Evolutionary conservation across 2,797 vertebrate species (phyloP).

Genomic region (Siniperca scherzeri): DNA sequence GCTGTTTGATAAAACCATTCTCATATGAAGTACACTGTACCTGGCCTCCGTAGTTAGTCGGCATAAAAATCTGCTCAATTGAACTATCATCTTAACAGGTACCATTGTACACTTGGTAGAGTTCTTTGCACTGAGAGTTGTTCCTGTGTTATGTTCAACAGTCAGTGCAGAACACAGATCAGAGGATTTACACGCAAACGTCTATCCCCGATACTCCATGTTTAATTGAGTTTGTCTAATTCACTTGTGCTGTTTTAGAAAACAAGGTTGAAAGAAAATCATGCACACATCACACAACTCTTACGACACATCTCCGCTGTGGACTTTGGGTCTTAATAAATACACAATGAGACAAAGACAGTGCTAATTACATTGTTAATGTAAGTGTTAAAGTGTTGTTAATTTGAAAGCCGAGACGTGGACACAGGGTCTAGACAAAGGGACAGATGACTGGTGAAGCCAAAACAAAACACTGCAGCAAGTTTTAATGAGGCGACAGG

Average conservation of each 20-base stretch:
- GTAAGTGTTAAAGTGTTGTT: constrained; percentile 56
- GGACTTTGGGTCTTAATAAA: constrained; percentile 32
- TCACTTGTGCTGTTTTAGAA: constrained; percentile 7
- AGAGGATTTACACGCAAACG: constrained; percentile 24
- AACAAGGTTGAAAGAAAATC: constrained; percentile 30
- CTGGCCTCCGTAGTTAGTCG: background rate
- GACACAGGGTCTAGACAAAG: constrained; percentile 68
- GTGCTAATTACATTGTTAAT: constrained; percentile 60
- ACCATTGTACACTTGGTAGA: background rate
- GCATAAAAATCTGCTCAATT: background rate
- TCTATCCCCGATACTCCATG: background rate
- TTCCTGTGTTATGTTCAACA: background rate
- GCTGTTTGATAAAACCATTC: background rate
- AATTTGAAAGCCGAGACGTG: constrained; percentile 48
- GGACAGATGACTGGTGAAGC: constrained; percentile 76
- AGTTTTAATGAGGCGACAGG: constrained; percentile 81
- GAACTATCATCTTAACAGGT: background rate
- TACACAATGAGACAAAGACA: constrained; percentile 48
- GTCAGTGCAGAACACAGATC: constrained; percentile 19
- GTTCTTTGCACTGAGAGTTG: background rate
- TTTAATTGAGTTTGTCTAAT: constrained; percentile 45
- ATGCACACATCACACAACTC: background rate
- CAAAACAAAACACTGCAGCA: constrained; percentile 71
- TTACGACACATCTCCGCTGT: background rate
- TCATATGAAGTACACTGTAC: background rate